Conservation (phyloP, 1,140 invertebrate genomes). For the Megalonaias nervosa region DNA sequence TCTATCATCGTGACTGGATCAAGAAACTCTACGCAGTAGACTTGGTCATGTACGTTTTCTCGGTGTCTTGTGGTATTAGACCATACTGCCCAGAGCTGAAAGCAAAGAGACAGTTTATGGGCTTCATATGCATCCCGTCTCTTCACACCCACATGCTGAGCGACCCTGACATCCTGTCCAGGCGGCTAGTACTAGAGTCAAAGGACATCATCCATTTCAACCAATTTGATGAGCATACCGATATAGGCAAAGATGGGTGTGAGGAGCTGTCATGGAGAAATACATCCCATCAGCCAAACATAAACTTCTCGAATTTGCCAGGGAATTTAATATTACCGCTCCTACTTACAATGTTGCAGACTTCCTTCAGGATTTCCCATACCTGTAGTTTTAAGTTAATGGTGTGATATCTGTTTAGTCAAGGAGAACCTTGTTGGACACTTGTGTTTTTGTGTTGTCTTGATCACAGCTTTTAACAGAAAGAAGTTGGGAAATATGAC, state of each 20-base stretch:
- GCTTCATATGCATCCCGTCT: conserved; percentile 48
- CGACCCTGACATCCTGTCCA: conserved; percentile 3
- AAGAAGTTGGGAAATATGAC: too few species aligned
- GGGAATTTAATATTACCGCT: conserved; percentile 28
- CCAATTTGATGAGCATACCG: conserved; percentile 29
- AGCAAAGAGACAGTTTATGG: conserved; percentile 30
- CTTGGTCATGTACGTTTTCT: conserved; percentile 38
- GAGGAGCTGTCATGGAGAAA: conserved; percentile 38
- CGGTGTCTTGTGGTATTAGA: conserved; percentile 42
- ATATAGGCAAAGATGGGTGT: background rate
- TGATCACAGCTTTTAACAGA: too few species aligned
- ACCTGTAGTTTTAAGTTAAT: too few species aligned
- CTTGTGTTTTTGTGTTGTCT: too few species aligned
- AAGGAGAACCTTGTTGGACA: too few species aligned
- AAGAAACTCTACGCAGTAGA: conserved; percentile 42
- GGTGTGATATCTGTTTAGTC: too few species aligned
- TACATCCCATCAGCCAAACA: conserved; percentile 14
- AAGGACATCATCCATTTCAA: conserved; percentile 15
- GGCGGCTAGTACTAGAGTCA: conserved; percentile 23
- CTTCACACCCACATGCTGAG: conserved; percentile 29
- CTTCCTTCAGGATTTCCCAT: conserved; percentile 30
- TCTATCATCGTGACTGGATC: conserved; percentile 55
- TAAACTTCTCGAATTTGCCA: conserved; percentile 36
- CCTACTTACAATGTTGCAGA: conserved; percentile 31
- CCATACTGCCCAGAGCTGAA: conserved; percentile 29